Conservation (phyloP, 1,140 invertebrate genomes). For the Hyphantria cunea region DNA sequence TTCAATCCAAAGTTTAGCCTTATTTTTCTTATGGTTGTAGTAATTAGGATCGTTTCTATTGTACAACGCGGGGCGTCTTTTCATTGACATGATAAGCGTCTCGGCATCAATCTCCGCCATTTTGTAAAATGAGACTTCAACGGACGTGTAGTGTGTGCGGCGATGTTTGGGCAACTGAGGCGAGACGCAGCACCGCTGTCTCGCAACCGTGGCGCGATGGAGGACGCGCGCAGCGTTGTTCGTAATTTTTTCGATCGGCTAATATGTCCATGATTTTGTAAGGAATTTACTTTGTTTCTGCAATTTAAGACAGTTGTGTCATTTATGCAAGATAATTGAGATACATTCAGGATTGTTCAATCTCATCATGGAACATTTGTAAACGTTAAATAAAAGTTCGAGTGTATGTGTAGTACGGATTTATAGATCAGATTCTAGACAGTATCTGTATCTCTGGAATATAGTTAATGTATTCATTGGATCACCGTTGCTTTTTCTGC, state of each 20-base stretch:
- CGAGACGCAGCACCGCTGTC: slow-evolving; percentile 28
- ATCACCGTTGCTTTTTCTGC: too few species aligned
- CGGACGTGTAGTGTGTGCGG: slow-evolving; percentile 26
- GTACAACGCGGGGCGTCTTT: slow-evolving; percentile 39
- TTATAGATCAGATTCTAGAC: too few species aligned
- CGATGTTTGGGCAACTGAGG: slow-evolving; percentile 33
- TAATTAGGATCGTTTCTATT: slow-evolving; percentile 39
- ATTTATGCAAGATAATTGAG: too few species aligned
- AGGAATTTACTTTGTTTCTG: too few species aligned
- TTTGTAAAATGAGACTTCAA: slow-evolving; percentile 5
- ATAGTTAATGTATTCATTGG: too few species aligned
- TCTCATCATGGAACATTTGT: too few species aligned
- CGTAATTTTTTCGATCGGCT: slow-evolving; percentile 17
- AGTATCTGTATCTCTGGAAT: too few species aligned
- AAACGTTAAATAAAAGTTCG: too few species aligned
- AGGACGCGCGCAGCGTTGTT: slow-evolving; percentile 4
- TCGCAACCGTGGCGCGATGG: slow-evolving; percentile 34
- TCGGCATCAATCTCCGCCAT: slow-evolving; percentile 36
- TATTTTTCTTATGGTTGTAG: slow-evolving; percentile 40
- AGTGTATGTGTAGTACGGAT: too few species aligned
- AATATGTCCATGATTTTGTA: slow-evolving; percentile 11
- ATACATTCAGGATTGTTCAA: too few species aligned
- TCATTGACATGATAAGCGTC: slow-evolving; percentile 39
- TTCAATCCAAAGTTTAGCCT: slow-evolving; percentile 42
- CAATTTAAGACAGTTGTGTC: too few species aligned